Base-by-base conservation (phyloP, 2,797 vertebrate species). In the Apogon hyalosoma region DNA sequence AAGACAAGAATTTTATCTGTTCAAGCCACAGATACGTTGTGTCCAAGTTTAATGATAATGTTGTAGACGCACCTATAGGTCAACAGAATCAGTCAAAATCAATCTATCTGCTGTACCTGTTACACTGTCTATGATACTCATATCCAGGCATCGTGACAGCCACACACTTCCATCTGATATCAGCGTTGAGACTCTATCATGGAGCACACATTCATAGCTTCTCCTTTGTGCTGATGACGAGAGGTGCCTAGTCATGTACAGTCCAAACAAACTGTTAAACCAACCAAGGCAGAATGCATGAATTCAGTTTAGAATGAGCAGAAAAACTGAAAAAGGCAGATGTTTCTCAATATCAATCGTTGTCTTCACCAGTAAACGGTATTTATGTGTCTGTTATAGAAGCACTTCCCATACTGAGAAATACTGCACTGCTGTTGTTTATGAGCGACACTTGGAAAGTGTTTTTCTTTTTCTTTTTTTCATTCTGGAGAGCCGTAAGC, bases 401-500 rank as follows among this genome's bases (percentile, higher is more conserved):
- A 28, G 24, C 12, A 9, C 79, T 54, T 79, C 38, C 2, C 21
- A 28, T 14, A 49, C n/a, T 16, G 40, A 60, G 8, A 49, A 62
- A 63, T 58, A 80, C 43, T 16, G 40, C 0, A 9, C 64, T 16
- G 9, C 49, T 65, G 43, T 80, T 79, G 42, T 79, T 74, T 78
- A 46, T 51, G 42, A 72, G 62, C 43, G 43, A 42, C 72, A 33
- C 14, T 67, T 71, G 47, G 61, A 81, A 67, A 43, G 28, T 16
- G 12, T 36, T 50, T 74, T 61, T 67, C 39, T 19, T 61, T 72
- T 49, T 75, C 13, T 6, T 36, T 74, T 61, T 43, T 19, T 61
- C 70, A 47, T 75, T 14, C 48, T 54, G 19, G 51, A 58, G 58
- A 65, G 50, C 65, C 70, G 41, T 57, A 51, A 82, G 75, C 69